These are phyloP conservation scores for Sipha maydis DNA, from an alignment of 2,888 invertebrate species.

Conservation along the genomic window DNA sequence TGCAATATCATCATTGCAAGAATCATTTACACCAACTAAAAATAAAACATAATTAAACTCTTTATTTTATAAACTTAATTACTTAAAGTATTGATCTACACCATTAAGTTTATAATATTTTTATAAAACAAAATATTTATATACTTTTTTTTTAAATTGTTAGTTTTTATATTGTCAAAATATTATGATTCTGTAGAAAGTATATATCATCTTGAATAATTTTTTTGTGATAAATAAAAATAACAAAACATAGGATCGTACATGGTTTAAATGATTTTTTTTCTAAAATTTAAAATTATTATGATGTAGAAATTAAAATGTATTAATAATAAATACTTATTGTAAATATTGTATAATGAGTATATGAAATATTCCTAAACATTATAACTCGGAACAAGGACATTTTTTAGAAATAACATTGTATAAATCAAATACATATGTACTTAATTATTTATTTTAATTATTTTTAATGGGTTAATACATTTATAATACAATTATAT, in stretches of 20 bases:
- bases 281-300: background rate
- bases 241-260: too few species aligned
- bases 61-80: background rate
- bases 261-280: background rate
- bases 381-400: background rate
- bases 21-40: conserved; percentile 66
- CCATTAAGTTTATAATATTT: background rate
- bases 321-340: background rate
- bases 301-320: background rate
- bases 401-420: background rate
- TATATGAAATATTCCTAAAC: background rate
- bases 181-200: too few species aligned
- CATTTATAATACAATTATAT: background rate
- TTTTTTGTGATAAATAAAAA: too few species aligned
- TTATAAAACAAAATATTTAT: background rate
- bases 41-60: conserved; percentile 9
- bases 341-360: background rate
- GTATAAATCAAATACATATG: conserved; percentile 20
- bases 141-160: background rate
- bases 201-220: too few species aligned
- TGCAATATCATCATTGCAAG: conserved; percentile 78
- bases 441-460: background rate
- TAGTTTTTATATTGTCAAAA: background rate
- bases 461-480: background rate
- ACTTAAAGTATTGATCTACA: background rate